Evolutionary conservation across 2,113 vertebrate species (phyloP).

Genomic region (Cisticola juncidis): DNA sequence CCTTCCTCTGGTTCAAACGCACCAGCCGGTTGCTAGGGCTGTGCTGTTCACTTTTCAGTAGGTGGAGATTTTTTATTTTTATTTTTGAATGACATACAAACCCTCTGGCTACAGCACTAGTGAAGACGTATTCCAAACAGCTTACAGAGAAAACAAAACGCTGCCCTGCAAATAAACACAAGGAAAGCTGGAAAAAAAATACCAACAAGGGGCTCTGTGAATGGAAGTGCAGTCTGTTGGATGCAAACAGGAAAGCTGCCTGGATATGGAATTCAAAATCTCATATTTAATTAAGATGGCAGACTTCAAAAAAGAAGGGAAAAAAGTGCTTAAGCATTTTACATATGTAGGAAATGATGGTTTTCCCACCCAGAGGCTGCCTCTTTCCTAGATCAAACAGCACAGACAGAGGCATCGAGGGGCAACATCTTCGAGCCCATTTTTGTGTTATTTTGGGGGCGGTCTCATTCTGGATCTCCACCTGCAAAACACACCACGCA

Average conservation of each 20-base stretch:
- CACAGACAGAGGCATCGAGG: neutral
- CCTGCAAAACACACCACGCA: neutral
- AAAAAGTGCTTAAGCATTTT: neutral
- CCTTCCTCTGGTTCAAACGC: neutral
- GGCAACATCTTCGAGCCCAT: neutral
- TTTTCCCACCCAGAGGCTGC: neutral
- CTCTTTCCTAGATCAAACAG: neutral
- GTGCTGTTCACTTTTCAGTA: conserved; percentile 59
- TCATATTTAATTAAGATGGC: neutral
- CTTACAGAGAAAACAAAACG: conserved; percentile 22
- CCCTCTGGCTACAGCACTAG: conserved; percentile 7
- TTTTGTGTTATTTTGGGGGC: neutral
- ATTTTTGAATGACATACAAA: conserved; percentile 62
- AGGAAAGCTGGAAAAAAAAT: neutral
- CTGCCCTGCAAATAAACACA: conserved; percentile 22
- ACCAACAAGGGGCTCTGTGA: neutral
- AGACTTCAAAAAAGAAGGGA: neutral
- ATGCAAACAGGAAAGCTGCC: neutral
- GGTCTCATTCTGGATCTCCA: neutral
- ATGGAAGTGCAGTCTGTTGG: neutral
- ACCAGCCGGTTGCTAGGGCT: conserved; percentile 57
- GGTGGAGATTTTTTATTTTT: conserved; percentile 57
- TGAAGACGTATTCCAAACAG: neutral
- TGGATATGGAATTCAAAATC: neutral
- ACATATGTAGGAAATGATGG: neutral